phyloP scores from a whole-genome alignment of 1,140 invertebrate genomes.

The Bathynomus jamesi region DNA sequence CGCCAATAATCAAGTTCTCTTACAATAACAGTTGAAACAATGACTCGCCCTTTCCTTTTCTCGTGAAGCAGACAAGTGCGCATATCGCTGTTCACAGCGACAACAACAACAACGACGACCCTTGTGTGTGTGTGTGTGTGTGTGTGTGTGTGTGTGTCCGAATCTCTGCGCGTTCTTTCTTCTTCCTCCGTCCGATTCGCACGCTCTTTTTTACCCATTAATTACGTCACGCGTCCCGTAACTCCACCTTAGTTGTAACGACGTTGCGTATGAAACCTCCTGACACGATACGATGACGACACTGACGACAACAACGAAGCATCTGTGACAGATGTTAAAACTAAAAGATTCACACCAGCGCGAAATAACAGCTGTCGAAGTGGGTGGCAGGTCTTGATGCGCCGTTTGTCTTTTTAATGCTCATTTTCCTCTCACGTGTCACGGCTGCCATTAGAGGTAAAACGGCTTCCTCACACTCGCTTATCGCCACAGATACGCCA shows the following conservation, averaged over 20 bases:
- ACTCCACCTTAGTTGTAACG: background rate
- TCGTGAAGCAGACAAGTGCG: background rate
- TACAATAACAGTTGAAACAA: background rate
- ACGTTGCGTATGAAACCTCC: background rate
- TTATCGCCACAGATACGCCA: no score
- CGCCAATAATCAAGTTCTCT: background rate
- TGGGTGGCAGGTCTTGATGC: background rate
- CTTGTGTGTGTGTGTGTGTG: no score
- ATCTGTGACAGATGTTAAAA: constrained; percentile 1
- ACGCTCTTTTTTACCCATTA: background rate
- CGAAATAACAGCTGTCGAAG: background rate
- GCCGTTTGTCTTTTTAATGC: background rate
- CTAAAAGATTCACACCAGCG: background rate
- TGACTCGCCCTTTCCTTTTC: background rate
- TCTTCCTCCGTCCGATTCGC: background rate
- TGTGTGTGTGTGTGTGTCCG: background rate
- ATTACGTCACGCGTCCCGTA: background rate
- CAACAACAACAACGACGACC: no score
- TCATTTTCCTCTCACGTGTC: constrained; percentile 1
- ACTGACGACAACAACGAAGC: background rate
- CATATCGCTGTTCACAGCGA: background rate
- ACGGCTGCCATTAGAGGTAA: background rate
- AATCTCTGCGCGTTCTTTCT: background rate
- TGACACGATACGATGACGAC: background rate
- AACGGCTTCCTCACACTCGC: no score